phyloP scores from a whole-genome alignment of 2,888 invertebrate genomes.

The Ormyrus labotus region DNA sequence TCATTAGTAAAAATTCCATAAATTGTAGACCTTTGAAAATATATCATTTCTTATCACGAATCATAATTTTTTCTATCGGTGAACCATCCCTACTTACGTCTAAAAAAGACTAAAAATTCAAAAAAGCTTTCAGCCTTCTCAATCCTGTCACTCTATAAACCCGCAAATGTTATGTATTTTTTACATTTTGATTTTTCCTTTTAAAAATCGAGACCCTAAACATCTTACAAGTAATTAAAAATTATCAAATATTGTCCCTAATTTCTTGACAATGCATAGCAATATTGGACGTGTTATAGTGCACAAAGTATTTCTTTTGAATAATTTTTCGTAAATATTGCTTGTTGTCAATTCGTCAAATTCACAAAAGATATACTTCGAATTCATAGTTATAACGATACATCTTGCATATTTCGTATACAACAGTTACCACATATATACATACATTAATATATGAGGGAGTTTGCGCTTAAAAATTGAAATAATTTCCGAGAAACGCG shows the following conservation, averaged over 20 bases:
- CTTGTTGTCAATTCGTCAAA: slow-evolving; percentile 1
- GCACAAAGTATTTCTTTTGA: slow-evolving; percentile 43
- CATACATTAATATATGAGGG: slow-evolving; percentile 30
- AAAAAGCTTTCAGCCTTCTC: slow-evolving; percentile 36
- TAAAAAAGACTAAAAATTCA: slow-evolving; percentile 27
- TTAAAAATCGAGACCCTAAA: slow-evolving; percentile 43
- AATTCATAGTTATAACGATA: slow-evolving; percentile 26
- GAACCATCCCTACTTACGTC: slow-evolving; percentile 16
- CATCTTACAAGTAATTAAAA: slow-evolving; percentile 42
- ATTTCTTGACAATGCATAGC: slow-evolving; percentile 41
- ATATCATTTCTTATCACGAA: slow-evolving; percentile 33
- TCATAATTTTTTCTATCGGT: slow-evolving; percentile 25
- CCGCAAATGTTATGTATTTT: slow-evolving; percentile 12
- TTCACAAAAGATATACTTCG: slow-evolving; percentile 34
- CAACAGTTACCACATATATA: slow-evolving; percentile 40
- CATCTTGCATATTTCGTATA: slow-evolving; percentile 12
- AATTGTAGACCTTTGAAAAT: slow-evolving; percentile 36
- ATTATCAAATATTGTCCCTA: slow-evolving; percentile 32
- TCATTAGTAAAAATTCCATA: slow-evolving; percentile 21
- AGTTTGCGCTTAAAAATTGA: slow-evolving; percentile 29
- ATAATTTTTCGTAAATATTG: slow-evolving; percentile 26
- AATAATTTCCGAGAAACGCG: slow-evolving; percentile 39
- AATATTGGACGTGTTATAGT: slow-evolving; percentile 46
- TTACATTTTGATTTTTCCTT: slow-evolving; percentile 42
- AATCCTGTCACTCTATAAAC: slow-evolving; percentile 24